Percentiles rank a stretch among this genome's conserved stretches.
Evolutionary conservation across 2,113 vertebrate genomes (phyloP).

Genomic region (Pandion haliaetus): DNA sequence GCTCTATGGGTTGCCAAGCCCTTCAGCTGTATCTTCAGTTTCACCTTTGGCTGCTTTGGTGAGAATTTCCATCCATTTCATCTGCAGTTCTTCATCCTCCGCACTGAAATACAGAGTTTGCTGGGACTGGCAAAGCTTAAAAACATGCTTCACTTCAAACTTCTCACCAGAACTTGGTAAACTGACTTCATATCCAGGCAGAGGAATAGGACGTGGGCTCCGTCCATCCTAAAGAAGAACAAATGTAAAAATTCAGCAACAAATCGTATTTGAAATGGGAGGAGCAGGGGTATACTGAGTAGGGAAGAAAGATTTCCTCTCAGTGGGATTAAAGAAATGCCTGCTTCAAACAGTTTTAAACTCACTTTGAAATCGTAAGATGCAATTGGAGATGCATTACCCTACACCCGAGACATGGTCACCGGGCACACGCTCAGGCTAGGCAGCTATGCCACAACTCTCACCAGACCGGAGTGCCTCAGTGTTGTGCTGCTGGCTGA

Average conservation of each 20-base stretch:
- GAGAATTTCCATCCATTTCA: conserved; percentile 84
- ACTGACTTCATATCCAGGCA: conserved; percentile 81
- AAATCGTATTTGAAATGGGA: fast-evolving
- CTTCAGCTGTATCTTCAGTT: conserved; percentile 52
- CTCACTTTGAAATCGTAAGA: not conserved
- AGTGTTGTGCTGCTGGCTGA: fast-evolving
- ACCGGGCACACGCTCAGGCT: not conserved
- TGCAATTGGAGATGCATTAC: not conserved
- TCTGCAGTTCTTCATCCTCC: conserved; percentile 79
- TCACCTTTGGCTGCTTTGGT: conserved; percentile 75
- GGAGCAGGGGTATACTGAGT: fast-evolving
- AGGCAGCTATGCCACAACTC: not conserved
- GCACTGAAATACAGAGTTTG: conserved; percentile 82
- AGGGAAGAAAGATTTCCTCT: not conserved
- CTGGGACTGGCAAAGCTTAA: conserved; percentile 82
- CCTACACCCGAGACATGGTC: fast-evolving
- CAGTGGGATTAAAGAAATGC: not conserved
- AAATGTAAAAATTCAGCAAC: not conserved
- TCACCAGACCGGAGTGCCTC: fast-evolving
- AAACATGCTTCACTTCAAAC: conserved; percentile 72
- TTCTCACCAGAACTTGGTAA: conserved; percentile 68
- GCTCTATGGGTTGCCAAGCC: conserved; percentile 62
- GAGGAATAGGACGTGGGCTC: conserved; percentile 68
- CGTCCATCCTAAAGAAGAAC: conserved; percentile 74
- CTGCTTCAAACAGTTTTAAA: not conserved